Conservation (phyloP, 2,888 invertebrate species). For the Oscheius sp. region DNA sequence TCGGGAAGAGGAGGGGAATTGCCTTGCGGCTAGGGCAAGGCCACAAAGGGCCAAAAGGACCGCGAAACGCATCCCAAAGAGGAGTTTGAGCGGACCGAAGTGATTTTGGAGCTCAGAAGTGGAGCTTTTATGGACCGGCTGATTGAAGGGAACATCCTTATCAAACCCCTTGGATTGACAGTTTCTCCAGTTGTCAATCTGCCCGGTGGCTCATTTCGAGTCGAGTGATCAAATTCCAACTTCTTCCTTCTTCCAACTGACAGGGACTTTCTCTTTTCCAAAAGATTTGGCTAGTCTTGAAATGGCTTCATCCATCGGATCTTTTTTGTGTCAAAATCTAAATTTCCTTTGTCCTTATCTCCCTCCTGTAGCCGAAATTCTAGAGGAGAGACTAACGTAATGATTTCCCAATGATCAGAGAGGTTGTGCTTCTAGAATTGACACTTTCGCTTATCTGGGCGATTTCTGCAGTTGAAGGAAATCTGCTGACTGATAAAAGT, state of each 20-base stretch:
- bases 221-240: background rate
- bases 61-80: conserved; percentile 23
- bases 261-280: no score
- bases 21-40: conserved; percentile 23
- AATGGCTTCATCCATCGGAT: no score
- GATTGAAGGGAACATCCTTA: conserved; percentile 10
- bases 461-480: no score
- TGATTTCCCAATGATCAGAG: no score
- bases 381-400: no score
- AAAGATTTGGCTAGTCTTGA: no score
- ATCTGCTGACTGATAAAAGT: background rate
- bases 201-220: background rate
- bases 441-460: background rate
- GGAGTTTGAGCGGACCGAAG: conserved; percentile 6
- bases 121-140: conserved; percentile 13
- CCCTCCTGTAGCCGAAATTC: no score
- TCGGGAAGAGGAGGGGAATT: background rate
- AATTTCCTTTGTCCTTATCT: no score
- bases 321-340: no score
- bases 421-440: background rate
- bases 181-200: background rate
- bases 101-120: no score
- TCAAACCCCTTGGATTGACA: background rate
- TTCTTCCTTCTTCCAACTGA: background rate
- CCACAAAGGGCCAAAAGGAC: conserved; percentile 28